Evolutionary conservation across 2,888 invertebrate genomes (phyloP).

Genomic region (Tetranychus truncatus): DNA sequence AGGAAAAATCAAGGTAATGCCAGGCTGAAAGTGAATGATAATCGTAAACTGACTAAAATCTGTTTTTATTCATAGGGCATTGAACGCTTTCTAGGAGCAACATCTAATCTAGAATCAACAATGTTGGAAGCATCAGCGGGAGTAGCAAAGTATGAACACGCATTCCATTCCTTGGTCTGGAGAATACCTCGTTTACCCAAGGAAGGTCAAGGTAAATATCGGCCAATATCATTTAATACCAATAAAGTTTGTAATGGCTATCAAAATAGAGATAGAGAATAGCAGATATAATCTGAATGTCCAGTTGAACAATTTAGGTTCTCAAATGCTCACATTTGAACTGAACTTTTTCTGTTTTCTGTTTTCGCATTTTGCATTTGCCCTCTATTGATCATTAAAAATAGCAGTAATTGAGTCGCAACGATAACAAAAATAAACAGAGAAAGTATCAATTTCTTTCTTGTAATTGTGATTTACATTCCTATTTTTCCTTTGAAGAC

Average conservation of each 20-base stretch:
- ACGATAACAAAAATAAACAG: too few relatives aligned
- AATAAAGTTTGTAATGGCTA: background rate
- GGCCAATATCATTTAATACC: background rate
- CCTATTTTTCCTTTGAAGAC: too few relatives aligned
- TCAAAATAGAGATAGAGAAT: too few relatives aligned
- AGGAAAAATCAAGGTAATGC: constrained; percentile 37
- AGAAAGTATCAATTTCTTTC: too few relatives aligned
- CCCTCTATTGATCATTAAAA: too few relatives aligned
- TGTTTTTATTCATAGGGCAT: constrained; percentile 44
- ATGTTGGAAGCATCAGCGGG: constrained; percentile 89
- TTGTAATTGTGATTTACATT: too few relatives aligned
- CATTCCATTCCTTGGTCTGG: constrained; percentile 93
- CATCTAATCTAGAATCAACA: constrained; percentile 61
- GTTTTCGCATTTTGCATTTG: too few relatives aligned
- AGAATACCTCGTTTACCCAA: constrained; percentile 90
- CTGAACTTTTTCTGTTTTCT: too few relatives aligned
- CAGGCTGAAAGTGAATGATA: background rate
- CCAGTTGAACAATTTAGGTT: background rate
- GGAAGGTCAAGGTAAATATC: constrained; percentile 72
- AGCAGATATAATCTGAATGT: background rate
- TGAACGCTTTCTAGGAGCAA: constrained; percentile 71
- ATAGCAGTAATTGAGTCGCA: too few relatives aligned
- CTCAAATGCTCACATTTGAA: too few relatives aligned
- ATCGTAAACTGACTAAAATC: background rate
- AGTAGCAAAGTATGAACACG: constrained; percentile 95